Evolutionary conservation across 2,888 invertebrate species (phyloP).

Genomic region (Petrolisthes cinctipes): DNA sequence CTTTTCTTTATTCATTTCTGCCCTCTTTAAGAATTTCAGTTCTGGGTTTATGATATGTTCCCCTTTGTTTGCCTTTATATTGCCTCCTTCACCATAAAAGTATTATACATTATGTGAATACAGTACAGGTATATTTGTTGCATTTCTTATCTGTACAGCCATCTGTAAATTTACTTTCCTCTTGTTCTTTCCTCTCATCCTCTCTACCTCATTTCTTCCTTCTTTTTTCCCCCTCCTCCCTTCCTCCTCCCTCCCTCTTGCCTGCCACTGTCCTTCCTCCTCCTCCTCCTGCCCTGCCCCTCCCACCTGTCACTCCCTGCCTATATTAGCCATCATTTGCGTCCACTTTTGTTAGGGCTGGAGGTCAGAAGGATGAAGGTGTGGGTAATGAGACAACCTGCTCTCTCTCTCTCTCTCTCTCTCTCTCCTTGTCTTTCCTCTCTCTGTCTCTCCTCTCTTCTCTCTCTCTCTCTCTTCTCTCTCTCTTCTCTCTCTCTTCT

Average conservation of each 20-base stretch:
- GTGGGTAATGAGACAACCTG: background rate
- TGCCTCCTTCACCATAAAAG: no score
- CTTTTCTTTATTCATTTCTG: no score
- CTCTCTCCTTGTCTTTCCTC: background rate
- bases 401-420: conserved; percentile 36
- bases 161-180: no score
- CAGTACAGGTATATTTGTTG: no score
- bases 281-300: background rate
- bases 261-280: background rate
- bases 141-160: no score
- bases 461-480: background rate
- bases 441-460: background rate
- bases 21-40: no score
- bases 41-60: no score
- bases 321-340: conserved; percentile 41
- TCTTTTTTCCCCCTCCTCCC: background rate
- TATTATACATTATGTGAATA: no score
- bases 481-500: background rate
- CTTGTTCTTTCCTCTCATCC: no score
- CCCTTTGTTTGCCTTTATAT: no score
- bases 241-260: background rate
- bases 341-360: conserved; percentile 23
- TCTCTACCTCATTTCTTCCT: no score
- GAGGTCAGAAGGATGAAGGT: conserved; percentile 31
- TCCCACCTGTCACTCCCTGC: conserved; percentile 22